A percentile compares a stretch with the other conserved stretches of the same genome.
These are phyloP conservation scores for Caenorhabditis sp. DNA, from an alignment of 2,888 invertebrate genomes.

Conservation along the genomic window DNA sequence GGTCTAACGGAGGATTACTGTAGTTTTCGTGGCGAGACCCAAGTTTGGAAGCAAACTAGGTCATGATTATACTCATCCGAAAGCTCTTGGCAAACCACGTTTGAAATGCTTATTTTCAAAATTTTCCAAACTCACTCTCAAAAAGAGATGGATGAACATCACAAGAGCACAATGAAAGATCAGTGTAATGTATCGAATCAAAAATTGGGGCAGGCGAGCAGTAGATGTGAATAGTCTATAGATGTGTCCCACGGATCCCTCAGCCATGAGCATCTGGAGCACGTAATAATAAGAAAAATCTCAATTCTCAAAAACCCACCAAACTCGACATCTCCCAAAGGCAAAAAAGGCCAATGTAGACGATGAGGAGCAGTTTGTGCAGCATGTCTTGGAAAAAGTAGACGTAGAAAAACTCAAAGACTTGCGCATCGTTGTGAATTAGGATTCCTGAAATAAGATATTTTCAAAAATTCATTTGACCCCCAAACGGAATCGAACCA, in stretches of 20 bases:
- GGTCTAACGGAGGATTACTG: background rate
- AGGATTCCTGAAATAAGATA: slow-evolving; percentile 23
- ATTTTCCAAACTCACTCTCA: slow-evolving; percentile 14
- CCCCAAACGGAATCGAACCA: background rate
- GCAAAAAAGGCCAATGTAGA: background rate
- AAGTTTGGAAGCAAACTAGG: too few relatives aligned
- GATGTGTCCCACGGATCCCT: slow-evolving; percentile 7
- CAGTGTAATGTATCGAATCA: slow-evolving; percentile 17
- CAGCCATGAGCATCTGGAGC: slow-evolving; percentile 33
- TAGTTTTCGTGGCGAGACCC: background rate
- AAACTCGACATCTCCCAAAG: slow-evolving; percentile 28
- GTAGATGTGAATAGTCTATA: slow-evolving; percentile 20
- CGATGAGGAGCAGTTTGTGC: background rate
- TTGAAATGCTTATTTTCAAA: background rate
- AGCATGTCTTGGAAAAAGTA: slow-evolving; percentile 22
- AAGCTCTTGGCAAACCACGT: background rate
- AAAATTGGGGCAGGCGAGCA: slow-evolving; percentile 30
- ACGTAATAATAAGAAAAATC: background rate
- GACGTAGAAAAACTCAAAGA: slow-evolving; percentile 31
- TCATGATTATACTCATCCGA: background rate
- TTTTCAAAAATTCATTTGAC: background rate
- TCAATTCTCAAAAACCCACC: background rate
- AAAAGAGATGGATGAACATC: slow-evolving; percentile 11
- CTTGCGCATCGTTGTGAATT: slow-evolving; percentile 7
- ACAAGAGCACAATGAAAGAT: slow-evolving; percentile 5